phyloP scores from a whole-genome alignment of 2,113 vertebrate genomes.

The Apteryx mantelli region DNA sequence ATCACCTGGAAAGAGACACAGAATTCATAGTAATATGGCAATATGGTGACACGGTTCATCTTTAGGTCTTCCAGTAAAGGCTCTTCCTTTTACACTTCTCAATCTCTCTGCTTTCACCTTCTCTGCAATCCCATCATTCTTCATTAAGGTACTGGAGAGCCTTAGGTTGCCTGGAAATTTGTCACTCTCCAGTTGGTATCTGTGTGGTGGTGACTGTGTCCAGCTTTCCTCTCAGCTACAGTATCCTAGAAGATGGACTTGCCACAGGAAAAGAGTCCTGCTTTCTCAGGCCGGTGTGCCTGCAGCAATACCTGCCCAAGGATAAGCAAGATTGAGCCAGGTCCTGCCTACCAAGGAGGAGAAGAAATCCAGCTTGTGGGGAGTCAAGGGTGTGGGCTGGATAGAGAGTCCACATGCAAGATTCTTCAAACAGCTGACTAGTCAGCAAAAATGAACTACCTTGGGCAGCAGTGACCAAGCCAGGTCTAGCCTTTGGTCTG shows the following conservation, averaged over 20 bases:
- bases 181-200: not conserved
- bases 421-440: not conserved
- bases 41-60: not conserved
- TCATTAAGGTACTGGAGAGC: not conserved
- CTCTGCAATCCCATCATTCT: not conserved
- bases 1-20: not conserved
- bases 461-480: not conserved
- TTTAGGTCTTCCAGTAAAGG: not conserved
- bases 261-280: not conserved
- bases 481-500: not conserved
- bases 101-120: rapidly evolving
- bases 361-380: not conserved
- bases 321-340: not conserved
- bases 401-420: rapidly evolving
- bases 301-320: not conserved
- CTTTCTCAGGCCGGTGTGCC: not conserved
- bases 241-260: not conserved
- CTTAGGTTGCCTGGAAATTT: not conserved
- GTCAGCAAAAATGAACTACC: not conserved
- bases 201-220: not conserved
- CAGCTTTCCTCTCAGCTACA: not conserved
- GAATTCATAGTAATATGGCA: not conserved
- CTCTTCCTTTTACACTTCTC: not conserved
- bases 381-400: not conserved
- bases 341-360: not conserved